These are phyloP conservation scores for Tachycineta bicolor DNA, from an alignment of 2,113 vertebrate species.

Conservation along the genomic window DNA sequence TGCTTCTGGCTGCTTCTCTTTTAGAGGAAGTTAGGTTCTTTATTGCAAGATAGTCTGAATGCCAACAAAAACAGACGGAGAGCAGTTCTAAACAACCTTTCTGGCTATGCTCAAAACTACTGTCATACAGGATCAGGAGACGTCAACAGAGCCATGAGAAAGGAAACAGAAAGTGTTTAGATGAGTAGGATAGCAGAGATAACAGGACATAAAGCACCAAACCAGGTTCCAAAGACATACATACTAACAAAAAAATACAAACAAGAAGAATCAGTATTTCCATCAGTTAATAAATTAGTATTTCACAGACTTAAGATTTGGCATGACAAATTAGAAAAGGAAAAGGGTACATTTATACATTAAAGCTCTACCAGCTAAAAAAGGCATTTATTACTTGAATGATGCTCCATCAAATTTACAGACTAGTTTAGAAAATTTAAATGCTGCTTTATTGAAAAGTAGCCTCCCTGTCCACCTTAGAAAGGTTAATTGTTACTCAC, in stretches of 20 bases:
- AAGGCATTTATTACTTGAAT: no score
- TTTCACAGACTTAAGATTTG: background rate
- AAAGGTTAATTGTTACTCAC: background rate
- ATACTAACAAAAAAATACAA: background rate
- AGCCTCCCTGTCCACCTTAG: background rate
- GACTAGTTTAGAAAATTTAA: no score
- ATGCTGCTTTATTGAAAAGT: no score
- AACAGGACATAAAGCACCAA: background rate
- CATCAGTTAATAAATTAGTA: background rate
- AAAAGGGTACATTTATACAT: no score
- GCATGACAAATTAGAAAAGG: no score
- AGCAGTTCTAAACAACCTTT: conserved; percentile 21
- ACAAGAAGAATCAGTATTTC: background rate
- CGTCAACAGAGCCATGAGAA: background rate
- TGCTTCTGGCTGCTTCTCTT: background rate
- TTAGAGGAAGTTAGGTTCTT: conserved; percentile 28
- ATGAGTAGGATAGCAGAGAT: background rate
- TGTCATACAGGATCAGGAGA: background rate
- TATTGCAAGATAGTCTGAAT: background rate
- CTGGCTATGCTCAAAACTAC: background rate
- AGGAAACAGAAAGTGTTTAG: background rate
- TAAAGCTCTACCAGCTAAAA: no score
- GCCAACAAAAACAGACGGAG: conserved; percentile 36
- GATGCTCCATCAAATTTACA: no score
- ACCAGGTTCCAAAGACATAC: background rate